Conservation (phyloP, 1,140 invertebrate genomes). For the Akabosia matsudoensis region DNA sequence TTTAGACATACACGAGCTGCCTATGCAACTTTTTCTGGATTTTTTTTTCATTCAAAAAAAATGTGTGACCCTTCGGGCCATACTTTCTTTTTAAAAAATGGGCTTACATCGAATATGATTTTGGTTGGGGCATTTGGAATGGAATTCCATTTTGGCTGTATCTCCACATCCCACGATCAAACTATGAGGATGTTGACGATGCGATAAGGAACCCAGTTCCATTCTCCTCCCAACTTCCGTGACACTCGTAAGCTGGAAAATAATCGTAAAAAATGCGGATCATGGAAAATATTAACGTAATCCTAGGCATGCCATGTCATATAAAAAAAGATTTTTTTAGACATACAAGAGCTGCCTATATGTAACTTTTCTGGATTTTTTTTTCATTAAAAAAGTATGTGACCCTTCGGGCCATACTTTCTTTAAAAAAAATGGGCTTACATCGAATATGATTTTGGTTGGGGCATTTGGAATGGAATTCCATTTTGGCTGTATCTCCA, state of each 20-base stretch:
- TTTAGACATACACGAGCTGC: no score
- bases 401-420: not conserved
- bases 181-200: slow-evolving; percentile 54
- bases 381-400: not conserved
- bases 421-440: not conserved
- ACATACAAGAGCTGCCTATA: no score
- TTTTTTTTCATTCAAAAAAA: slow-evolving; percentile 3
- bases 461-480: slow-evolving; percentile 43
- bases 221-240: slow-evolving; percentile 71
- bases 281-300: not conserved
- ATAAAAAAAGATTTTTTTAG: not conserved
- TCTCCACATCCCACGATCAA: slow-evolving; percentile 42
- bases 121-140: slow-evolving; percentile 40
- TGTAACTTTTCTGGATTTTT: no score
- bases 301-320: not conserved
- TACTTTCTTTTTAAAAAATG: not conserved
- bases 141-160: slow-evolving; percentile 41
- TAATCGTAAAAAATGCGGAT: slow-evolving; percentile 5
- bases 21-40: no score
- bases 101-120: slow-evolving; percentile 28
- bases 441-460: slow-evolving; percentile 31
- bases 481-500: slow-evolving; percentile 40
- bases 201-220: slow-evolving; percentile 72
- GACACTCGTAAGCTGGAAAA: slow-evolving; percentile 75
- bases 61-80: not conserved